phyloP scores from a whole-genome alignment of 2,113 vertebrate species.

The Ciconia maguari region DNA sequence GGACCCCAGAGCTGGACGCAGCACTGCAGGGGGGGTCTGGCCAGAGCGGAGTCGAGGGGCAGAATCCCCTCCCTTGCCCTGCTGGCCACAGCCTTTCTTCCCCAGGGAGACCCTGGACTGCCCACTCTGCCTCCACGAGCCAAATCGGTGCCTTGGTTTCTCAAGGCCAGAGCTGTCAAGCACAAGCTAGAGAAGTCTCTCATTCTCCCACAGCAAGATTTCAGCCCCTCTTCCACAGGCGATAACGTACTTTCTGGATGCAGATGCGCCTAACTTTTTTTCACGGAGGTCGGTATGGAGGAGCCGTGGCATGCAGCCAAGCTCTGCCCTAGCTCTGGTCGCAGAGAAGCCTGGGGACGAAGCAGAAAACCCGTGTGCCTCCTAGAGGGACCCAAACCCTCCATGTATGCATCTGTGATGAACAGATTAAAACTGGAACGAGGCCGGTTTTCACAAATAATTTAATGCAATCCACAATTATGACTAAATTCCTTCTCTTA shows the following conservation, averaged over 20 bases:
- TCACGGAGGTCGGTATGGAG: background rate
- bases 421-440: too few relatives aligned
- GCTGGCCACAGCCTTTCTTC: background rate
- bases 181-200: background rate
- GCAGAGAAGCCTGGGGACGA: background rate
- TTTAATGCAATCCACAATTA: background rate
- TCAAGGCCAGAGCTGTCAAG: background rate
- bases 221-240: background rate
- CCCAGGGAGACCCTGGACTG: background rate
- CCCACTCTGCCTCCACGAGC: background rate
- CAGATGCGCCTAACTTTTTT: too few relatives aligned
- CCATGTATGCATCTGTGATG: accelerated
- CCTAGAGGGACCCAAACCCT: too few relatives aligned
- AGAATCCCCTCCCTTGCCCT: background rate
- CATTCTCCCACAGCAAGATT: background rate
- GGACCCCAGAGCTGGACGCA: background rate
- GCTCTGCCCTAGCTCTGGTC: background rate
- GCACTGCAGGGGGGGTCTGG: background rate
- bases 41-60: background rate
- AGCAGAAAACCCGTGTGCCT: too few relatives aligned
- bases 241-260: accelerated
- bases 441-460: background rate
- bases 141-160: background rate
- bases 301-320: background rate
- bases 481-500: background rate